Base-by-base conservation (phyloP, 2,113 vertebrate genomes). In the Gymnorhina tibicen region DNA sequence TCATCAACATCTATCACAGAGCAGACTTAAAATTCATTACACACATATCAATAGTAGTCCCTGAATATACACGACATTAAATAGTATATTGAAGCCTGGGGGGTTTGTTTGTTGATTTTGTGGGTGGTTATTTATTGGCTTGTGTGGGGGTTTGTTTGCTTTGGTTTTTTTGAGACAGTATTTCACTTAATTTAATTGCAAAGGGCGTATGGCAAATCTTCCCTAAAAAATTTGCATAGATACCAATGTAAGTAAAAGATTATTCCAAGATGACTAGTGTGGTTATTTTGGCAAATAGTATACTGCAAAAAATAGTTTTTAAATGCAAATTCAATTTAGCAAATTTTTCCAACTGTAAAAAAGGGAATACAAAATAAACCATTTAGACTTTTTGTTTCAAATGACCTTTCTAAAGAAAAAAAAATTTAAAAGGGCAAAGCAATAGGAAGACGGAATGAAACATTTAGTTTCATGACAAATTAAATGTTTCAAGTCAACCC, bases 331-430 rank as follows among this genome's bases (percentile, higher is more conserved):
- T 89, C 44, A 81, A 66, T 72, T 64, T 53, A 75, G 28, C 22
- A 94, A 55, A 9, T 76, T 78, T 95, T 95, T 94, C 86, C 84
- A 82, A 22, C 49, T 53, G 28, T 68, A 84, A 85, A 85, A 94
- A 75, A 44, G 13, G 20, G 21, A 47, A 53, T 66, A 78, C 39
- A 84, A 81, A 93, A 89, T 60, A 91, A 93, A 87, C 55, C 68
- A 72, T 70, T 92, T 86, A 39, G 52, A 42, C 56, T 91, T 92
- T 96, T 87, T 95, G 83, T 89, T 95, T 92, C 78, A 93, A 87
- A 87, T 66, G 30, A 85, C 74, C 44, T 89, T 94, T 91, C 66
- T 58, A 64, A 24, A 74, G 90, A 93, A 46, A 58, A 73, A 55
- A 37, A 27, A 66, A 46, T 12, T 73, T 70, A 5, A 96, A 94